Percentiles rank a stretch among this genome's conserved stretches.
Conservation (phyloP, 2,888 invertebrate genomes). For the Microchrysa polita region DNA sequence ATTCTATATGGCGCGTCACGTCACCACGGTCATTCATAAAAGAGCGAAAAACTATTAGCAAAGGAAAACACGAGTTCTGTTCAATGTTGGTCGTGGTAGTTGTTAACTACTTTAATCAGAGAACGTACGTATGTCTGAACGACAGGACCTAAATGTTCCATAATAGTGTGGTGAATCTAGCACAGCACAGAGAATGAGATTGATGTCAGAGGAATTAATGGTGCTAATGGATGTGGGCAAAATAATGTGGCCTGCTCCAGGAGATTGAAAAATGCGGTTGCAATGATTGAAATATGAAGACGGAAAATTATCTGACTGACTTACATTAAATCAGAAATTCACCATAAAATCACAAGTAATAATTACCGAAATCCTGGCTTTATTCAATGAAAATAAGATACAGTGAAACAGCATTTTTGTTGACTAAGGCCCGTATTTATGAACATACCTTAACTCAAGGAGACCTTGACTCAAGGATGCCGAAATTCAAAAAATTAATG, state of each 20-base stretch:
- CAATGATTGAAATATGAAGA: not conserved
- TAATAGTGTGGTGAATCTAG: conserved; percentile 2
- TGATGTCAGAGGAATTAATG: not conserved
- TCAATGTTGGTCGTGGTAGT: conserved; percentile 1
- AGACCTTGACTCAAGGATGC: too few relatives aligned
- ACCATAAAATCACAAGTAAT: too few relatives aligned
- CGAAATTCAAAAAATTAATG: too few relatives aligned
- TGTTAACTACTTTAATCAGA: conserved; percentile 32
- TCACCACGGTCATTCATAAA: not conserved
- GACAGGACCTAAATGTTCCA: not conserved
- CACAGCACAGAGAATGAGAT: not conserved
- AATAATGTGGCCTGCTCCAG: conserved; percentile 5
- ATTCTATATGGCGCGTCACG: not conserved
- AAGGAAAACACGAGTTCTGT: too few relatives aligned
- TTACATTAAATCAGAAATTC: too few relatives aligned
- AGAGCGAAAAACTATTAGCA: not conserved
- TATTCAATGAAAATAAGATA: too few relatives aligned
- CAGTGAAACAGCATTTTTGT: too few relatives aligned
- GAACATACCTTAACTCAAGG: too few relatives aligned
- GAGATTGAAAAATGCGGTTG: conserved; percentile 21
- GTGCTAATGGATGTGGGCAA: not conserved
- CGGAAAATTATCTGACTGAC: too few relatives aligned
- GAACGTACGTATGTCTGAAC: conserved; percentile 22
- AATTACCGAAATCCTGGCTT: too few relatives aligned
- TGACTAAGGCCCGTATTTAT: too few relatives aligned